These are phyloP conservation scores for Apogon hyalosoma DNA, from an alignment of 2,797 vertebrate species.

Conservation along the genomic window DNA sequence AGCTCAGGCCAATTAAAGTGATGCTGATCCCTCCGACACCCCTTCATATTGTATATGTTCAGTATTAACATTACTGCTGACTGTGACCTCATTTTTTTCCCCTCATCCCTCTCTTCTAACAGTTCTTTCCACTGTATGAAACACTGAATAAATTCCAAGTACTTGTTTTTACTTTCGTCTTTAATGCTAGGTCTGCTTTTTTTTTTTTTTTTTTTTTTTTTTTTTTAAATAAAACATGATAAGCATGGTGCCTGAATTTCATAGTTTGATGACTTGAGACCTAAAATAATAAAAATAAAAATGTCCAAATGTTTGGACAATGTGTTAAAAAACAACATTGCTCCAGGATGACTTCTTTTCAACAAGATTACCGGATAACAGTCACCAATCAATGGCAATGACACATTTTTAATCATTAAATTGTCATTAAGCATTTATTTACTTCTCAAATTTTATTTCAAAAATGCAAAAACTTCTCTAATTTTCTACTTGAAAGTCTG, in stretches of 20 bases:
- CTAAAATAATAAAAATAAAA: constrained; percentile 55
- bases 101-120: constrained; percentile 18
- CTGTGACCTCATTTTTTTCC: constrained; percentile 26
- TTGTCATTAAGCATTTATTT: no score
- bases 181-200: constrained; percentile 21
- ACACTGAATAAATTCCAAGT: constrained; percentile 75
- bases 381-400: no score
- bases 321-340: constrained; percentile 9
- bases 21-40: background rate
- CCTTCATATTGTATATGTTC: constrained; percentile 13
- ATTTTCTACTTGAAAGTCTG: no score
- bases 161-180: constrained; percentile 43
- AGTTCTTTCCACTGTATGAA: constrained; percentile 56
- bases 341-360: background rate
- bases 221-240: constrained; percentile 25
- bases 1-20: constrained; percentile 20
- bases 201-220: constrained; percentile 7
- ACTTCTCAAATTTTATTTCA: no score
- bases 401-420: no score
- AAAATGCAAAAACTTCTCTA: no score
- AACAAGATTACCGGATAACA: no score
- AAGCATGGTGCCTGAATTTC: constrained; percentile 39
- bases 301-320: constrained; percentile 24
- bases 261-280: constrained; percentile 29
- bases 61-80: constrained; percentile 55